Evolutionary conservation across 2,888 invertebrate species (phyloP).

Genomic region (Tenthredo distinguenda): DNA sequence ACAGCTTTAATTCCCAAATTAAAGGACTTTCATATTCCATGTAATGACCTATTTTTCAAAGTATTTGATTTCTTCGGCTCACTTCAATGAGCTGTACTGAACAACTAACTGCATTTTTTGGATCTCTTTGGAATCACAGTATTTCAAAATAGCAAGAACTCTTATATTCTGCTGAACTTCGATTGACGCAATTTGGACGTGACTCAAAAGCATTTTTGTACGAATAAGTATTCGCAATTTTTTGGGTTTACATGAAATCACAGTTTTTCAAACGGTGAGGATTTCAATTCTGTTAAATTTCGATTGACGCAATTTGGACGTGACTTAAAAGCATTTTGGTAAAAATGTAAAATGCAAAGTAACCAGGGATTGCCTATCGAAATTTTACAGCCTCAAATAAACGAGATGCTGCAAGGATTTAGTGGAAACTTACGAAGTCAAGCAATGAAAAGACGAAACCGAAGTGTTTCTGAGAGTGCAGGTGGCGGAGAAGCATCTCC

Average conservation of each 20-base stretch:
- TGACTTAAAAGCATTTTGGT: neutral
- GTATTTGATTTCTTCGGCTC: neutral
- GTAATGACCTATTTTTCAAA: neutral
- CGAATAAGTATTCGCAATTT: neutral
- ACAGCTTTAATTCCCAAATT: slow-evolving; percentile 50
- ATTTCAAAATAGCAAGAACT: neutral
- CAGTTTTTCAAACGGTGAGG: neutral
- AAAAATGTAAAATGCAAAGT: neutral
- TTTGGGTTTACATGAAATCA: neutral
- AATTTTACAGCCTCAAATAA: slow-evolving; percentile 82
- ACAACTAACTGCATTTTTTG: neutral
- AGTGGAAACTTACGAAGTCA: slow-evolving; percentile 78
- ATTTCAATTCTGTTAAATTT: neutral
- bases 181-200: neutral
- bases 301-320: neutral
- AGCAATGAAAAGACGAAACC: slow-evolving; percentile 81
- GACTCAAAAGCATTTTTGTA: neutral
- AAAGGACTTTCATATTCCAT: neutral
- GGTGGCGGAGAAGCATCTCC: slow-evolving; percentile 75
- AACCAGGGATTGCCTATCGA: neutral
- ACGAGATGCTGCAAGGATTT: slow-evolving; percentile 81
- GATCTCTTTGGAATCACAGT: neutral
- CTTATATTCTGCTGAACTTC: too few species aligned
- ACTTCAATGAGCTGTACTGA: neutral
- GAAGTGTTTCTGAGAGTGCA: slow-evolving; percentile 85